Conservation (phyloP, 2,888 invertebrate species). For the Cataglyphis livida region DNA sequence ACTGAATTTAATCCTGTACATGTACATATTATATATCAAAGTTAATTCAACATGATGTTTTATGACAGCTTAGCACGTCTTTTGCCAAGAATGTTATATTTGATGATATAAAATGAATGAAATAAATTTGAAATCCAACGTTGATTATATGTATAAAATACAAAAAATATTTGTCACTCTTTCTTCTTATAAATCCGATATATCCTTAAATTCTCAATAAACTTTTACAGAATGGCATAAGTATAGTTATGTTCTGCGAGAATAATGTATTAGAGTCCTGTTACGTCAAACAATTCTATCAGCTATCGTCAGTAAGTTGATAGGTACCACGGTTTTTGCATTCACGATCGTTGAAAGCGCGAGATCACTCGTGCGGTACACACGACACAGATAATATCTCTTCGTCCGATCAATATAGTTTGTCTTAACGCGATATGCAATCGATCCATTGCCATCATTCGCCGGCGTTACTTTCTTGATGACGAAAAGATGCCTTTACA, state of each 20-base stretch:
- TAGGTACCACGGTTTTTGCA: constrained; percentile 28
- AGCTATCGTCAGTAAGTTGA: constrained; percentile 43
- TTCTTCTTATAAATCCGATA: neutral
- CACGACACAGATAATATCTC: constrained; percentile 53
- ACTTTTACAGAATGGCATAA: neutral
- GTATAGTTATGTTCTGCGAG: constrained; percentile 40
- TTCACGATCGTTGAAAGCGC: constrained; percentile 65
- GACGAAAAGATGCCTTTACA: constrained; percentile 50
- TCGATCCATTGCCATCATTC: constrained; percentile 22
- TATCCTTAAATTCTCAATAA: neutral
- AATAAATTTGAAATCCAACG: neutral
- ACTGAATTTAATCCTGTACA: constrained; percentile 29
- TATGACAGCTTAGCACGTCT: neutral
- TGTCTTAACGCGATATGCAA: constrained; percentile 5
- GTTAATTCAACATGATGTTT: constrained; percentile 34
- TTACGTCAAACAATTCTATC: constrained; percentile 61
- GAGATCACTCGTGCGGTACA: constrained; percentile 64
- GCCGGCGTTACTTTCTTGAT: constrained; percentile 35
- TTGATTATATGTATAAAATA: neutral
- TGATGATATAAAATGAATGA: constrained; percentile 11
- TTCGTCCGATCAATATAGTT: constrained; percentile 45
- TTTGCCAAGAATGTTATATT: neutral
- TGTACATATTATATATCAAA: constrained; percentile 25
- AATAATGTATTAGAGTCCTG: constrained; percentile 42
- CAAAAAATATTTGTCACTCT: neutral